Evolutionary conservation across 1,140 invertebrate genomes (phyloP).

Genomic region (Saxidomus purpurata): DNA sequence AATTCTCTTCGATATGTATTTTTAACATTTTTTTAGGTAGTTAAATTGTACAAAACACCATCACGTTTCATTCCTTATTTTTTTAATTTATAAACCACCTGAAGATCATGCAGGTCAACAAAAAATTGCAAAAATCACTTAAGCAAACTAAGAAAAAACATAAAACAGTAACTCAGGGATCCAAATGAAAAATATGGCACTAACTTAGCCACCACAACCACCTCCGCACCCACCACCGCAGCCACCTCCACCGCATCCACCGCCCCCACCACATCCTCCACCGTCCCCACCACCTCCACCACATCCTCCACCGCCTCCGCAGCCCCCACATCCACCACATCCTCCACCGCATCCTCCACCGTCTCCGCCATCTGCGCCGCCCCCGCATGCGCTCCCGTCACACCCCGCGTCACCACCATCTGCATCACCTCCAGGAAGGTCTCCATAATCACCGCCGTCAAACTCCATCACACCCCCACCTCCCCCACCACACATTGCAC

Average conservation of each 20-base stretch:
- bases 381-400: not conserved
- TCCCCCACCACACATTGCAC: conserved; percentile 24
- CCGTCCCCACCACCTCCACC: not conserved
- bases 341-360: not conserved
- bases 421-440: not conserved
- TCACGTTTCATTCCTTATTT: too few relatives aligned
- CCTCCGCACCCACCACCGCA: not conserved
- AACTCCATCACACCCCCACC: not conserved
- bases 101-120: too few relatives aligned
- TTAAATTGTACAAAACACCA: too few relatives aligned
- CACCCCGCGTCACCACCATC: not conserved
- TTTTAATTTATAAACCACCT: too few relatives aligned
- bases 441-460: not conserved
- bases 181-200: too few relatives aligned
- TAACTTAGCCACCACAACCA: not conserved
- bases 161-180: too few relatives aligned
- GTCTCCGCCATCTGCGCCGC: not conserved
- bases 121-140: too few relatives aligned
- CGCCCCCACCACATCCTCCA: too few relatives aligned
- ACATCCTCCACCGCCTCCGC: not conserved
- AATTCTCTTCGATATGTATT: too few relatives aligned
- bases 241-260: too few relatives aligned
- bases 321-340: not conserved
- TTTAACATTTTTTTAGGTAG: too few relatives aligned
- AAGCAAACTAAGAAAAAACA: too few relatives aligned